phyloP scores from a whole-genome alignment of 2,888 invertebrate genomes.

The Zaprionus bogoriensis region DNA sequence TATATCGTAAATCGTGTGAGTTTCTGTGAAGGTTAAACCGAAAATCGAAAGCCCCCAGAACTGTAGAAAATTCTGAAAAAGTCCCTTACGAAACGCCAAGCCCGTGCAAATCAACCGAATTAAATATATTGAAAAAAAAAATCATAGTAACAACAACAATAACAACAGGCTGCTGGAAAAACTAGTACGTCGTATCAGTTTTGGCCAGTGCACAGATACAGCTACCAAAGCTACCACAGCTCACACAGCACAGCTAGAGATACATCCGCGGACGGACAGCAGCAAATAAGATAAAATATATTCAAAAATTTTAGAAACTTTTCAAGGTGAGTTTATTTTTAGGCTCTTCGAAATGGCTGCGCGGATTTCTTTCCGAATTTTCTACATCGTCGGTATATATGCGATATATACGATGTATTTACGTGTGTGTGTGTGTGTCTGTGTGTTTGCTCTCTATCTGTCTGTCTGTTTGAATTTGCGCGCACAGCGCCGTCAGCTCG shows the following conservation, averaged over 20 bases:
- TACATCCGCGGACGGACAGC: conserved; percentile 36
- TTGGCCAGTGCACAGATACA: conserved; percentile 45
- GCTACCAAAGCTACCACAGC: no score
- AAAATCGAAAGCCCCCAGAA: conserved; percentile 12
- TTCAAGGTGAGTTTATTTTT: conserved; percentile 84
- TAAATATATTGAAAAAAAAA: conserved; percentile 16
- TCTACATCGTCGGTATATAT: conserved; percentile 21
- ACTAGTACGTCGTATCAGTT: conserved; percentile 37
- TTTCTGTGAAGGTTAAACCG: conserved; percentile 47
- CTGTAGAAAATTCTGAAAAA: conserved; percentile 21
- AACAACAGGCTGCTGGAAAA: conserved; percentile 19
- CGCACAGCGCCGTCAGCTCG: no score
- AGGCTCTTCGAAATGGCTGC: conserved; percentile 80
- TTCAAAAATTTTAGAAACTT: conserved; percentile 80
- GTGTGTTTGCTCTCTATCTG: conserved; percentile 1
- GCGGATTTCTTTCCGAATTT: conserved; percentile 68
- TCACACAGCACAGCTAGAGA: neutral
- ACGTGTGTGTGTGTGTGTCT: conserved; percentile 9
- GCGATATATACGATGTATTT: conserved; percentile 16
- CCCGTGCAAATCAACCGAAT: conserved; percentile 39
- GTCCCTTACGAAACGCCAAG: conserved; percentile 57
- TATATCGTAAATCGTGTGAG: conserved; percentile 46
- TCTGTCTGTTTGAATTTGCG: conserved; percentile 11
- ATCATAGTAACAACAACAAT: conserved; percentile 13
- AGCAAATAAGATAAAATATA: conserved; percentile 50